Evolutionary conservation across 2,888 invertebrate genomes (phyloP), one percentile per base, ranked within the genome.

Genomic region (Lysandra coridon): DNA sequence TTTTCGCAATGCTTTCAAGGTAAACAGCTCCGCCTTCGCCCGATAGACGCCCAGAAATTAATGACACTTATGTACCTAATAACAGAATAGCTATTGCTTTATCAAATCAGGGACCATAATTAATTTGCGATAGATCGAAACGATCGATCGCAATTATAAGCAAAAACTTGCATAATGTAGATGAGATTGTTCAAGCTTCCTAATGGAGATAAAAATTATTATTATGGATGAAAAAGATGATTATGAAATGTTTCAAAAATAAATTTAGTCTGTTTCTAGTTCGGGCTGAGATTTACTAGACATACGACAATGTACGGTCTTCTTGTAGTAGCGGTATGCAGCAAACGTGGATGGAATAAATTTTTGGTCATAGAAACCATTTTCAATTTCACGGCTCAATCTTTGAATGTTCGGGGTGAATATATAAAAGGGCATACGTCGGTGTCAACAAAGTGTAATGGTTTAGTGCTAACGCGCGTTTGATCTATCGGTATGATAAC

Each of bases 351-450:
- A 86, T 84, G 82, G 92, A 93, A 94, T 94, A 93, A 87, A 91
- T 91, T 93, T 92, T 92, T 91, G 92, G 91, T 91, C 91, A 93
- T 92, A 90, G 92, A 90, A 93, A 92, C 91, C 91, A 93, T 93
- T 93, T 94, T 93, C 93, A 93, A 93, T 94, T 94, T 93, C 91
- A 94, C 91, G 91, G 91, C 92, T 93, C 93, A 94, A 93, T 94
- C 93, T 93, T 92, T 93, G 91, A 92, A 89, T 91, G 92, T 90
- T 90, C 90, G 91, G 91, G 91, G 92, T 91, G 92, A 92, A 94
- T 94, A 92, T 92, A 91, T 93, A 92, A 92, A 92, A 91, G 90
- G 92, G 90, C 91, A 92, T 91, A 91, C 91, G 91, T 93, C 91
- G 92, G 89, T 92, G 93, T 92, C 92, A 93, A 93, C 91, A 92